Percentiles rank a stretch among this genome's conserved stretches.
These are phyloP conservation scores for Pionites leucogaster DNA, from an alignment of 2,113 vertebrate genomes.

Conservation along the genomic window DNA sequence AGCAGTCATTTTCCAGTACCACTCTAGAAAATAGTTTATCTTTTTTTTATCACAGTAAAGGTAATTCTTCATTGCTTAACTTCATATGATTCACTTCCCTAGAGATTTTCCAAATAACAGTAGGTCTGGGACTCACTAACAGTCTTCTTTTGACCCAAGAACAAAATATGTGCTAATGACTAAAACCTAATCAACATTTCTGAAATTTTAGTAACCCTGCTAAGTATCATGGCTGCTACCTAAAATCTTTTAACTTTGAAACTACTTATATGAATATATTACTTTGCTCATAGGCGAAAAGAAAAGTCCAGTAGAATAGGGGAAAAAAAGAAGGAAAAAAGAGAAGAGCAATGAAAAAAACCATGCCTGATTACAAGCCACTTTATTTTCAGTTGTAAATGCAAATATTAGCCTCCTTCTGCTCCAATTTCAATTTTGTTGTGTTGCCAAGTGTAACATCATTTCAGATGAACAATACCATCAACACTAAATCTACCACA, in stretches of 20 bases:
- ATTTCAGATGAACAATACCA: neutral
- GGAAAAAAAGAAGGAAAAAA: neutral
- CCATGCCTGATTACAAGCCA: neutral
- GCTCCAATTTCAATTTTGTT: slow-evolving; percentile 13
- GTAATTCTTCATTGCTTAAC: neutral
- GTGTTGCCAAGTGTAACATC: neutral
- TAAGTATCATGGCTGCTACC: neutral
- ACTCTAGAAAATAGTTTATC: neutral
- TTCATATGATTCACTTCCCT: neutral
- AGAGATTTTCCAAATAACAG: neutral
- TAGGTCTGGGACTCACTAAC: neutral
- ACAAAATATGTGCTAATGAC: neutral
- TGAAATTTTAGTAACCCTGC: neutral
- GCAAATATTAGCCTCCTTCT: neutral
- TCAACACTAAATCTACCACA: neutral
- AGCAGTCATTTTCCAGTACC: neutral
- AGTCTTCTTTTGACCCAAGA: neutral
- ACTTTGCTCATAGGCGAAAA: neutral
- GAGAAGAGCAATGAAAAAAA: neutral
- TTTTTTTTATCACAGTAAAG: neutral
- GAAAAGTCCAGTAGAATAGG: neutral
- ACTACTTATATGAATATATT: neutral
- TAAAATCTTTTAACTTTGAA: neutral
- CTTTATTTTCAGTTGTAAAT: neutral
- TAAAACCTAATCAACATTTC: neutral